Evolutionary conservation across 37 sponge, comb jelly and placozoan species (phyloP).

Genomic region (Aplysina aerophoba): DNA sequence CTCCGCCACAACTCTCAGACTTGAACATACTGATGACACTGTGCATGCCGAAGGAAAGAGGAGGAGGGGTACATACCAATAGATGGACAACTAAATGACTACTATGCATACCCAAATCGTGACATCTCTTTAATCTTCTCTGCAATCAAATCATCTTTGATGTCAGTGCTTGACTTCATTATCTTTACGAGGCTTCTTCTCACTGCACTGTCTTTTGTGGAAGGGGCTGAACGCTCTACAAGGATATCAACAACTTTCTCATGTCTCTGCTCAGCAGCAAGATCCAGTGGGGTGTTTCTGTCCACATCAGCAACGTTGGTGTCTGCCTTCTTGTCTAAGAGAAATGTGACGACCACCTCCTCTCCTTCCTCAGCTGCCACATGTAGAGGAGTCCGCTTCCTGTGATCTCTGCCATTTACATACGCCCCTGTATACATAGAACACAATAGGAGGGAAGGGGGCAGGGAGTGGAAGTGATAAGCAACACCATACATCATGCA

Average conservation of each 20-base stretch:
- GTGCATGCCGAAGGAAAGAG: too few relatives aligned
- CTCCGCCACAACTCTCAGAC: slow-evolving; percentile 14
- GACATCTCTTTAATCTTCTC: slow-evolving; percentile 21
- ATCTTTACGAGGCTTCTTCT: neutral
- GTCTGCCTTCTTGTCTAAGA: slow-evolving; percentile 16
- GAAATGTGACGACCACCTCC: neutral
- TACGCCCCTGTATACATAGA: neutral
- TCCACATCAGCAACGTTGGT: neutral
- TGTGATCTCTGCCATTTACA: slow-evolving; percentile 9
- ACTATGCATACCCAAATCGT: slow-evolving; percentile 2
- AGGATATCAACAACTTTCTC: neutral
- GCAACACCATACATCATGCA: too few relatives aligned
- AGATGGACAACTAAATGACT: too few relatives aligned
- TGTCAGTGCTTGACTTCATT: too few relatives aligned
- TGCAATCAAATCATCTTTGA: neutral
- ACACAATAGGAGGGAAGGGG: too few relatives aligned
- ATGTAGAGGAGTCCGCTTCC: slow-evolving; percentile 28
- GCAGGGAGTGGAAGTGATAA: too few relatives aligned
- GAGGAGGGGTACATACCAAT: too few relatives aligned
- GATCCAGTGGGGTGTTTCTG: slow-evolving; percentile 17
- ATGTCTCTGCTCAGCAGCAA: neutral
- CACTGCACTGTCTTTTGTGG: neutral
- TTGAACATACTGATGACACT: slow-evolving; percentile 4
- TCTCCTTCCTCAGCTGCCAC: slow-evolving; percentile 34
- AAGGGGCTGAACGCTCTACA: neutral